phyloP scores from a whole-genome alignment of 2,888 invertebrate species.

The Kryphioiulus occultus region DNA sequence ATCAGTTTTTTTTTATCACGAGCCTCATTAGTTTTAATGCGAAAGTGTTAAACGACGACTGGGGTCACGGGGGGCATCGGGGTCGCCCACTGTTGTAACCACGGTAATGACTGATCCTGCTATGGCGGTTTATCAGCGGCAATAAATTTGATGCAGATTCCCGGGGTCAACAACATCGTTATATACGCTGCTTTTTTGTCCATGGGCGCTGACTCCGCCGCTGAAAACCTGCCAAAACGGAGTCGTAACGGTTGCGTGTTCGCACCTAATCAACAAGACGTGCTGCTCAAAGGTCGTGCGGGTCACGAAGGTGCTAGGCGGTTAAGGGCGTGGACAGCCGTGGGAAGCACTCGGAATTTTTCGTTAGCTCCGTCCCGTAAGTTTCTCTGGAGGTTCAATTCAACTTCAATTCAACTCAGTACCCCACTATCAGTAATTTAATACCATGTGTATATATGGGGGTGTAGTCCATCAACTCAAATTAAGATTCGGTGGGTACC shows the following conservation, averaged over 20 bases:
- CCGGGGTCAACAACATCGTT: constrained; percentile 2
- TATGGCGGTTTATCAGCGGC: neutral
- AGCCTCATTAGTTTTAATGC: neutral
- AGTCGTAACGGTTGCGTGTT: neutral
- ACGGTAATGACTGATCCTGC: constrained; percentile 18
- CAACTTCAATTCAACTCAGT: no score
- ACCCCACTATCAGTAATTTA: no score
- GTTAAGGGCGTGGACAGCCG: no score
- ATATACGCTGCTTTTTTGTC: neutral
- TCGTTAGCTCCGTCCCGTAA: no score
- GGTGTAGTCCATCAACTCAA: no score
- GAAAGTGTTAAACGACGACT: neutral
- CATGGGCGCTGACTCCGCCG: neutral
- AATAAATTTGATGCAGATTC: neutral
- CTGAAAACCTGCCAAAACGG: neutral
- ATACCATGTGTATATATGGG: no score
- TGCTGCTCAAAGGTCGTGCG: neutral
- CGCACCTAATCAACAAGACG: neutral
- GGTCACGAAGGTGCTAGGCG: neutral
- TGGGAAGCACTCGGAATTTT: neutral
- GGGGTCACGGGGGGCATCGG: neutral
- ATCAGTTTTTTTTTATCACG: neutral
- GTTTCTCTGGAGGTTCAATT: no score
- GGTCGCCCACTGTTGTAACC: neutral
- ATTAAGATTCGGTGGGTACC: no score